Base-by-base conservation (phyloP, 2,113 vertebrate species). In the Nibea coibor region DNA sequence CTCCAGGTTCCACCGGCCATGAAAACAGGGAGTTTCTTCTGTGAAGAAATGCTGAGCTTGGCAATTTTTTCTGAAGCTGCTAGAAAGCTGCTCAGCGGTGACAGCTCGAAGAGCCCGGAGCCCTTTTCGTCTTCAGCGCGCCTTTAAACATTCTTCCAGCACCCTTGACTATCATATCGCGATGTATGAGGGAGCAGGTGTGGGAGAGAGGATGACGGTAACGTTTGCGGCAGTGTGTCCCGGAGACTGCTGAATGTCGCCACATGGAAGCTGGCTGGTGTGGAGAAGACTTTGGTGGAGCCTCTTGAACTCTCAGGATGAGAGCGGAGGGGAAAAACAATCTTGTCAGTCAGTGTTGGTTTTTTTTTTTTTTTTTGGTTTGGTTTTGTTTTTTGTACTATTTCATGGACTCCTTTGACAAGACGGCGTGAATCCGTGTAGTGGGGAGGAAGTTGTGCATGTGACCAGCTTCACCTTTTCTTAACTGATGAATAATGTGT, bases 1-100 rank as follows among this genome's bases (percentile, higher is more conserved):
- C 84, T 84, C 3, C 87, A 99, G 98, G 96, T 99, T 99, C 94
- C 98, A 99, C 94, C 97, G 98, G 94, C 98, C 98, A 78, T 99
- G 97, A 96, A 93, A 93, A 94, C 61, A 48, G 56, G 42, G 84
- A 88, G 94, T 97, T 98, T 98, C 98, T 98, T 98, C 97, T 96
- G 96, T 97, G 97, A 98, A 99, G 97, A 98, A 98, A 90, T 95
- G 93, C 90, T 91, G 89, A 92, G 85, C 82, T 31, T 64, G 75
- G 78, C 47, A 64, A 85, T 58, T 77, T 26, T 26, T 85, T 75
- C 84, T 56, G 72, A 65, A 69, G 87, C 90, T 76, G 79, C 83
- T 80, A 28, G 74, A 66, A 78, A 78, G 83, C 86, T 81, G 88
- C 91, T 92, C 91, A 87, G 89, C 75, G 82, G 89, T 63, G 90